These are phyloP conservation scores for Acanthosepion pharaonis DNA, from an alignment of 2,888 invertebrate genomes.

Conservation along the genomic window DNA sequence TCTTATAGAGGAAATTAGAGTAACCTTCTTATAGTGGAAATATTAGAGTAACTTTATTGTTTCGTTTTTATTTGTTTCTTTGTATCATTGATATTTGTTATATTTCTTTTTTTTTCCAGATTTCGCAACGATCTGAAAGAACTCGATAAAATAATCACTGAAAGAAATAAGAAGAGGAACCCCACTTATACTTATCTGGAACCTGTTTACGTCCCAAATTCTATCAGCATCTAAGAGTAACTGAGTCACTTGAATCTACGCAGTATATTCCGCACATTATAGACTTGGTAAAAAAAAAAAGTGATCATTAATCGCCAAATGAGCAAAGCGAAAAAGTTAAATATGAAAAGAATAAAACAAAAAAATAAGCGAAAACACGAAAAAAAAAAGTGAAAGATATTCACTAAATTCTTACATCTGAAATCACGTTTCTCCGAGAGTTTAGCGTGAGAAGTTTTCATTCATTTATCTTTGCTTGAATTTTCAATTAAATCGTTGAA, in stretches of 20 bases:
- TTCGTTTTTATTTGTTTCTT: not conserved
- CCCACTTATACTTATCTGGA: slow-evolving; percentile 73
- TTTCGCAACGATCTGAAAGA: slow-evolving; percentile 72
- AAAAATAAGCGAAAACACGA: not conserved
- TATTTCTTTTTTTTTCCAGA: slow-evolving; percentile 55
- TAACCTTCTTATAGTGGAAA: too few relatives aligned
- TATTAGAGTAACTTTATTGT: not conserved
- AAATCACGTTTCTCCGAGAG: too few relatives aligned
- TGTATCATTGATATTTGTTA: not conserved
- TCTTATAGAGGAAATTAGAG: too few relatives aligned
- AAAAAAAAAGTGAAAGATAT: not conserved
- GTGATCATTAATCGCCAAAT: not conserved
- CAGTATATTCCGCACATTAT: not conserved
- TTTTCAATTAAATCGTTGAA: too few relatives aligned
- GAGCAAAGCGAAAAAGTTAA: not conserved
- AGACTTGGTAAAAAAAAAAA: not conserved
- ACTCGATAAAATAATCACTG: slow-evolving; percentile 70
- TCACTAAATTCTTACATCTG: too few relatives aligned
- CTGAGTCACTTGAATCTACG: not conserved
- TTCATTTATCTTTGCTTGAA: too few relatives aligned
- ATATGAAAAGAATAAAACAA: not conserved
- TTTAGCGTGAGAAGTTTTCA: too few relatives aligned
- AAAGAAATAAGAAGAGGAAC: slow-evolving; percentile 68
- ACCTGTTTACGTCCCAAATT: slow-evolving; percentile 75
- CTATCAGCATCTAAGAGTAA: slow-evolving; percentile 70